phyloP scores from a whole-genome alignment of 2,113 vertebrate genomes.

The Myotis yumanensis region DNA sequence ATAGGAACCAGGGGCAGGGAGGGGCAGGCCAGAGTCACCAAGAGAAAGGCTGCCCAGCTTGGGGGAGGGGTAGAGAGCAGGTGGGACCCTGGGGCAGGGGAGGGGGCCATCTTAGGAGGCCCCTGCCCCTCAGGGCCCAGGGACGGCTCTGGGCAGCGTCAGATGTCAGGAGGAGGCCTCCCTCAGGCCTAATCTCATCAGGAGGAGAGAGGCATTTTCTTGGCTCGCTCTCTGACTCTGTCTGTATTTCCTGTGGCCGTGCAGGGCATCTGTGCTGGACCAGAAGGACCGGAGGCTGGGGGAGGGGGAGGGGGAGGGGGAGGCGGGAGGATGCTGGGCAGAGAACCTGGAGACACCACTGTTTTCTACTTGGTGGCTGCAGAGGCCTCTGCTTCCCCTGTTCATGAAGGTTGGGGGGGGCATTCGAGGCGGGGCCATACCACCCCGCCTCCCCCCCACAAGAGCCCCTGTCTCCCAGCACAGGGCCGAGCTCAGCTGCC shows the following conservation, averaged over 20 bases:
- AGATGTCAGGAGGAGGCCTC: neutral
- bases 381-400: neutral
- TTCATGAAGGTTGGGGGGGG: neutral
- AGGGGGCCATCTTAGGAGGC: neutral
- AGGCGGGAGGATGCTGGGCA: neutral
- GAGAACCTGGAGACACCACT: neutral
- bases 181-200: slow-evolving; percentile 60
- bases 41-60: neutral
- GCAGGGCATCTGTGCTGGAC: slow-evolving; percentile 24
- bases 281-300: neutral
- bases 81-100: neutral
- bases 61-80: neutral
- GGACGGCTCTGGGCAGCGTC: slow-evolving; percentile 30
- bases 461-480: neutral
- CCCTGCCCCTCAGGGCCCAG: neutral
- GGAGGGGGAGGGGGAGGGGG: neutral
- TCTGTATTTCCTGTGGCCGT: slow-evolving; percentile 62
- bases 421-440: neutral
- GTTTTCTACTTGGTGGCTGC: neutral
- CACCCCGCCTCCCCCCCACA: too few species aligned
- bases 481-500: neutral
- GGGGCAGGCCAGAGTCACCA: neutral
- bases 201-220: slow-evolving; percentile 51
- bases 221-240: neutral
- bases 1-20: neutral